Percentiles rank a stretch among this genome's conserved stretches.
phyloP scores from a whole-genome alignment of 37 sponge, comb jelly and placozoan genomes.

The Crambe crambe region DNA sequence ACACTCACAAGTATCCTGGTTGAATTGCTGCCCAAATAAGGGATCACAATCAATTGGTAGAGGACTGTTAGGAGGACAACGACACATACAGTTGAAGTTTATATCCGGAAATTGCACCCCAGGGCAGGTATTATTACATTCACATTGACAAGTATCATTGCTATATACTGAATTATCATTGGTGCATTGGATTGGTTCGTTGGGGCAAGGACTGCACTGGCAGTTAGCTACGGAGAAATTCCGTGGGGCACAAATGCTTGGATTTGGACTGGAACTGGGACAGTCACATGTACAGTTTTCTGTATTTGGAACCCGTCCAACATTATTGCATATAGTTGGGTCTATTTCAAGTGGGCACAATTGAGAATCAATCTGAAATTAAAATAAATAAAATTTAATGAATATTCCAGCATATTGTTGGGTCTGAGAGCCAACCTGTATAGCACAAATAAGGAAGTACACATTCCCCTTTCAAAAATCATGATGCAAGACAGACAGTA shows the following conservation, averaged over 20 bases:
- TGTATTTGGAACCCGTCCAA: background rate
- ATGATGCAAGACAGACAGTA: no score
- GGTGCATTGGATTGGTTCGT: background rate
- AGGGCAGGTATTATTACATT: conserved; percentile 19
- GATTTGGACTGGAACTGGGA: background rate
- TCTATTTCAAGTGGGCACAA: background rate
- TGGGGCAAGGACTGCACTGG: conserved; percentile 28
- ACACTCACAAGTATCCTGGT: conserved; percentile 36
- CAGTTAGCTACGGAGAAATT: conserved; percentile 1
- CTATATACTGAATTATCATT: background rate
- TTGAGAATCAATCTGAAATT: background rate
- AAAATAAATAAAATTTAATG: no score
- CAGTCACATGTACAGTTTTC: conserved; percentile 3
- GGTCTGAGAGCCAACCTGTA: no score
- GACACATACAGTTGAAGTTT: conserved; percentile 24
- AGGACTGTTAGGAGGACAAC: conserved; percentile 9
- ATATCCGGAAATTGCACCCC: conserved; percentile 1
- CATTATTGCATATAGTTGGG: background rate
- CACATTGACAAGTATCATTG: conserved; percentile 23
- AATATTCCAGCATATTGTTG: no score
- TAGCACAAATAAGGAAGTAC: no score
- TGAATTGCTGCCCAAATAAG: conserved; percentile 10
- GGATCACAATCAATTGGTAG: background rate
- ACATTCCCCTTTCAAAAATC: no score
- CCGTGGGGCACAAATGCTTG: conserved; percentile 1